phyloP scores from a whole-genome alignment of 2,888 invertebrate genomes.

The Bembecia ichneumoniformis region DNA sequence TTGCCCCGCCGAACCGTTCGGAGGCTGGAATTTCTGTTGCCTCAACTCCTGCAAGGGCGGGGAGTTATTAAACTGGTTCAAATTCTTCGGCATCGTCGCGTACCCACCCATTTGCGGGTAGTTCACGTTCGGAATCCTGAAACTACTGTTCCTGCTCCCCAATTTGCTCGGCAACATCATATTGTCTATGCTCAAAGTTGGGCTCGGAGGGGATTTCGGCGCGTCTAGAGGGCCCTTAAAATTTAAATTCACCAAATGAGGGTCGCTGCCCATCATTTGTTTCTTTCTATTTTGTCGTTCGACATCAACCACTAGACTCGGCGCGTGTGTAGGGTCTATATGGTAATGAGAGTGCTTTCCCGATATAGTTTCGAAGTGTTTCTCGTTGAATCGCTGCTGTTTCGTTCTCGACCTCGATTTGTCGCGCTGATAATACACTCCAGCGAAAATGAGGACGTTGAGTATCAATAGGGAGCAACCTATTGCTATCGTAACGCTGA shows the following conservation, averaged over 20 bases:
- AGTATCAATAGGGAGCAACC: constrained; percentile 86
- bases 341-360: constrained; percentile 85
- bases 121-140: constrained; percentile 55
- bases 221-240: constrained; percentile 73
- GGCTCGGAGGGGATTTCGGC: constrained; percentile 75
- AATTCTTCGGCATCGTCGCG: constrained; percentile 75
- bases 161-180: constrained; percentile 66
- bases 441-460: constrained; percentile 87
- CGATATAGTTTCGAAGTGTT: constrained; percentile 82
- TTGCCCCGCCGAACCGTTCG: constrained; percentile 71
- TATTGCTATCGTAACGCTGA: constrained; percentile 85
- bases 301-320: constrained; percentile 87
- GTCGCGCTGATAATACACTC: constrained; percentile 86
- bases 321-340: constrained; percentile 81
- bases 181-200: constrained; percentile 72
- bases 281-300: constrained; percentile 73
- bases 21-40: constrained; percentile 72
- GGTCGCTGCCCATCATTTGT: constrained; percentile 60
- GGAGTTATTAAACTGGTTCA: constrained; percentile 66
- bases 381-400: constrained; percentile 80
- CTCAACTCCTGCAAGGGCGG: constrained; percentile 67
- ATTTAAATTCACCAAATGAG: constrained; percentile 67
- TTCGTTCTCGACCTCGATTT: constrained; percentile 77
- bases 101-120: constrained; percentile 61
- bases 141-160: constrained; percentile 66